phyloP scores from a whole-genome alignment of 2,113 vertebrate genomes.

The Corvus moneduloides region DNA sequence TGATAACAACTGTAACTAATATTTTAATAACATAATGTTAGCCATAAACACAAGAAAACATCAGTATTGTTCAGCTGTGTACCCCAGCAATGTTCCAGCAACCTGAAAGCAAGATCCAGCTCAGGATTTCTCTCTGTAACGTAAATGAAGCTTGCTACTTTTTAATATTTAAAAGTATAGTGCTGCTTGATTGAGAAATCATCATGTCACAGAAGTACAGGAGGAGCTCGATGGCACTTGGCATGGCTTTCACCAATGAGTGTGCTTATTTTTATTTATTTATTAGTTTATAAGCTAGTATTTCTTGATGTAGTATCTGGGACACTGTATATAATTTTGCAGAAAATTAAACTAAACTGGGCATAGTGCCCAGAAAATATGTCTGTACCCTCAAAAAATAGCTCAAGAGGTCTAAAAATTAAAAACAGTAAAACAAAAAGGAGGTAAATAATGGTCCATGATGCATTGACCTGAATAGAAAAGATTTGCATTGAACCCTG shows the following conservation, averaged over 20 bases:
- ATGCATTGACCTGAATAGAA: neutral
- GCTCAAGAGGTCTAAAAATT: neutral
- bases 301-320: constrained; percentile 11
- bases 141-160: neutral
- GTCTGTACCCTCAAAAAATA: neutral
- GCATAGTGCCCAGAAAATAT: neutral
- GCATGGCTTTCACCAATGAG: neutral
- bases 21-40: constrained; percentile 35
- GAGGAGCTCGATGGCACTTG: neutral
- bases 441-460: neutral
- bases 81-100: neutral
- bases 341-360: constrained; percentile 18
- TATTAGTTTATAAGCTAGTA: neutral
- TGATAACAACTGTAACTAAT: constrained; percentile 41
- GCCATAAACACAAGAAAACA: neutral
- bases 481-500: neutral
- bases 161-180: neutral
- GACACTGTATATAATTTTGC: neutral
- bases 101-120: neutral
- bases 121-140: neutral
- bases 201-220: neutral
- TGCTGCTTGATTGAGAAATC: constrained; percentile 1
- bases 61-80: neutral
- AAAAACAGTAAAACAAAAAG: neutral
- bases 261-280: constrained; percentile 4